Percentiles rank a stretch among this genome's conserved stretches.
Conservation (phyloP, 2,888 invertebrate genomes). For the Agonopterix alstromeriana region DNA sequence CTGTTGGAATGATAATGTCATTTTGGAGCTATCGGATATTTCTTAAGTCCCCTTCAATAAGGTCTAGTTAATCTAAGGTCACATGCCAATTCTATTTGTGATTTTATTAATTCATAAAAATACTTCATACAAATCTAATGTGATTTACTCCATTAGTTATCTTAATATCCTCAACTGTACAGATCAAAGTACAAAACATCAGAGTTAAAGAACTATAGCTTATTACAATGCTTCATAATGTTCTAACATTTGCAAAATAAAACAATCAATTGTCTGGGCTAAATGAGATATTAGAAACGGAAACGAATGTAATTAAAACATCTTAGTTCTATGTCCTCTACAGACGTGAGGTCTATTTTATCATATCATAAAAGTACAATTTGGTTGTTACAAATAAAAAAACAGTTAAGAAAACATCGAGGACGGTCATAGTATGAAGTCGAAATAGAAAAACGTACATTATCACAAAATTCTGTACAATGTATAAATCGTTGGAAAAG, state of each 20-base stretch:
- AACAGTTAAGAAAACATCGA: conserved; percentile 4
- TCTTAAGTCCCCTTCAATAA: too few relatives aligned
- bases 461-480: conserved; percentile 33
- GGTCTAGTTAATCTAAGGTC: too few relatives aligned
- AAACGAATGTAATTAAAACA: too few relatives aligned
- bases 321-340: too few relatives aligned
- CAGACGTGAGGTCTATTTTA: too few relatives aligned
- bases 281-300: too few relatives aligned
- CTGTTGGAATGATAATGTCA: too few relatives aligned
- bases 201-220: background rate
- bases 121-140: background rate
- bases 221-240: background rate
- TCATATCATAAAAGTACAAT: too few relatives aligned
- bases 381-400: too few relatives aligned
- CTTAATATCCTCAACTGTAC: background rate
- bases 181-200: background rate
- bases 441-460: conserved; percentile 17
- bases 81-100: too few relatives aligned
- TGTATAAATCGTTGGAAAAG: conserved; percentile 23
- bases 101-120: too few relatives aligned
- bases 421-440: conserved; percentile 37
- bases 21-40: too few relatives aligned
- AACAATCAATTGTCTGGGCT: background rate
- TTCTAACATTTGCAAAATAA: background rate
- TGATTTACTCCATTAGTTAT: background rate